phyloP scores from a whole-genome alignment of 2,113 vertebrate genomes.

The Tringa solitaria region DNA sequence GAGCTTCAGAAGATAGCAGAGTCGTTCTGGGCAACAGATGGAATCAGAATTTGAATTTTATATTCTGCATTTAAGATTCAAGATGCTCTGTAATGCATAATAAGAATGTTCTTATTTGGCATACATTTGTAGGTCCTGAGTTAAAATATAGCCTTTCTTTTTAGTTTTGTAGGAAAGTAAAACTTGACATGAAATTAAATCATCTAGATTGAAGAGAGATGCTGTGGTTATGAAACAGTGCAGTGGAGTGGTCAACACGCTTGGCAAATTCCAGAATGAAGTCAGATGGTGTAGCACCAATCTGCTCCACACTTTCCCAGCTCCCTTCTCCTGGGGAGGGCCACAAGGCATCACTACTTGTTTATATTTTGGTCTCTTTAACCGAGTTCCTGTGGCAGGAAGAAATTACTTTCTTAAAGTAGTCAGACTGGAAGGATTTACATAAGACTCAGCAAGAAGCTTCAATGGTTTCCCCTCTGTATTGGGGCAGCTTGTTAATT shows the following conservation, averaged over 20 bases:
- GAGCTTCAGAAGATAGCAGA: neutral
- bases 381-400: neutral
- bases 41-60: neutral
- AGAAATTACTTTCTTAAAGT: neutral
- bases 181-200: neutral
- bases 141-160: neutral
- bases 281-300: neutral
- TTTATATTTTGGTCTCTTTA: neutral
- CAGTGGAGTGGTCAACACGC: accelerated
- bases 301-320: neutral
- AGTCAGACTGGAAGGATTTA: neutral
- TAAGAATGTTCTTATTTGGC: neutral
- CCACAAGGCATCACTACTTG: neutral
- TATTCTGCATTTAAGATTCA: neutral
- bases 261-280: neutral
- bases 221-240: neutral
- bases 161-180: neutral
- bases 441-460: neutral
- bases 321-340: neutral
- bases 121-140: neutral
- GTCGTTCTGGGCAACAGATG: neutral
- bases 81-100: neutral
- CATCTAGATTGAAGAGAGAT: neutral
- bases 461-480: neutral
- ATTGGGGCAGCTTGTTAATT: neutral